Conservation (phyloP, 92 coral and sea anemone genomes). For the Micromussa lordhowensis region DNA sequence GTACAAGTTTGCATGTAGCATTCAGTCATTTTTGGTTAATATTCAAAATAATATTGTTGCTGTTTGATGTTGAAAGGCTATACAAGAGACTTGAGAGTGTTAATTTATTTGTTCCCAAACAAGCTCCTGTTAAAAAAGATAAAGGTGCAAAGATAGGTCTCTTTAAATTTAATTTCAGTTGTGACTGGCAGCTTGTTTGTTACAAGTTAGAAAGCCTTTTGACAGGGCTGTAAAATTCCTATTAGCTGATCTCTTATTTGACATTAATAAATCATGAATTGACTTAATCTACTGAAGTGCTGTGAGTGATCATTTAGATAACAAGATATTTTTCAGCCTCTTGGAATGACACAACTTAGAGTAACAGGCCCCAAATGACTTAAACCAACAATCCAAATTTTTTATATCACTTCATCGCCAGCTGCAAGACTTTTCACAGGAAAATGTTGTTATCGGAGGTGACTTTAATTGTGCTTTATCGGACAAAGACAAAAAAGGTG, state of each 20-base stretch:
- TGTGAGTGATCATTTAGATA: constrained; percentile 1
- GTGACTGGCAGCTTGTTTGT: neutral
- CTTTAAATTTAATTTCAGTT: neutral
- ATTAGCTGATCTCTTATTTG: neutral
- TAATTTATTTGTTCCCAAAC: neutral
- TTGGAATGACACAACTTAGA: neutral
- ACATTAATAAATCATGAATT: constrained; percentile 12
- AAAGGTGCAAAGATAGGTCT: neutral
- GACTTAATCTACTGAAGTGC: neutral
- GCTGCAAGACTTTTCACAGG: too few species aligned
- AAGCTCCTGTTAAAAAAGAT: neutral
- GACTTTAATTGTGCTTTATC: too few species aligned
- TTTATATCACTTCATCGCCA: too few species aligned
- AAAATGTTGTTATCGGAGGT: too few species aligned
- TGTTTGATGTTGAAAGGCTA: constrained; percentile 5
- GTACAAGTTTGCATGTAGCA: neutral
- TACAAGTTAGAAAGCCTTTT: neutral
- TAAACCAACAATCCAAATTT: too few species aligned
- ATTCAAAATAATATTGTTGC: neutral
- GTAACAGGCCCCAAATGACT: too few species aligned
- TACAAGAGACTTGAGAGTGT: constrained; percentile 2
- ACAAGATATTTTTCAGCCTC: neutral
- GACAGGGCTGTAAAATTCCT: neutral
- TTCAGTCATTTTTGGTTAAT: neutral
- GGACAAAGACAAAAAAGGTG: too few species aligned